Percentiles rank a stretch among this genome's conserved stretches.
These are phyloP conservation scores for Steinernema feltiae DNA, from an alignment of 1,140 invertebrate species.

Conservation along the genomic window DNA sequence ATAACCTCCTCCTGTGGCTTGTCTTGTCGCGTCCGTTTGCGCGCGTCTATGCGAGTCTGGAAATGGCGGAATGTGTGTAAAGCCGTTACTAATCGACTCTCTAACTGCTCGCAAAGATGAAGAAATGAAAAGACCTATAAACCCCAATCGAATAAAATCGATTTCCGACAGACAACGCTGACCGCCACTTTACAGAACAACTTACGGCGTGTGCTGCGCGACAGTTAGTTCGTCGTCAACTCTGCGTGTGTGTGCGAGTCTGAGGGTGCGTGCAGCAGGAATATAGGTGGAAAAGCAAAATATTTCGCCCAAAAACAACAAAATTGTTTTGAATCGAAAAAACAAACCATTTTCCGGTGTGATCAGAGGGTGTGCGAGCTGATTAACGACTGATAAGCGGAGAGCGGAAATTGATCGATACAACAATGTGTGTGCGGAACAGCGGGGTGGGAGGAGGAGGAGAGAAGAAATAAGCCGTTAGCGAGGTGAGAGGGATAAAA, in stretches of 20 bases:
- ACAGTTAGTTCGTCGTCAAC: too few relatives aligned
- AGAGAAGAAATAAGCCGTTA: background rate
- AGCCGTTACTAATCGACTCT: background rate
- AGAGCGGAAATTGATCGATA: conserved; percentile 1
- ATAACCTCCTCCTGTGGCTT: too few relatives aligned
- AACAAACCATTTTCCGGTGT: background rate
- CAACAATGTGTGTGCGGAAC: background rate
- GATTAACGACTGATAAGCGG: background rate
- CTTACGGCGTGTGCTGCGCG: too few relatives aligned
- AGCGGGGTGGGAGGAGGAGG: background rate
- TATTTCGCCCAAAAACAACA: background rate
- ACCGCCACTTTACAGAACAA: too few relatives aligned
- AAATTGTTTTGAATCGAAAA: background rate
- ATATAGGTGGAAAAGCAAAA: too few relatives aligned
- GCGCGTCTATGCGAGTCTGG: background rate
- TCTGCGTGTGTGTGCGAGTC: too few relatives aligned
- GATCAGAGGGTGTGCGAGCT: background rate
- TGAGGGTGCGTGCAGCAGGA: too few relatives aligned
- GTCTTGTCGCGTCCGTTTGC: too few relatives aligned
- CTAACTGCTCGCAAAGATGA: background rate
- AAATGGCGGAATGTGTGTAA: background rate
- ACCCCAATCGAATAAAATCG: conserved; percentile 2
- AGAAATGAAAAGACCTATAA: conserved; percentile 9
- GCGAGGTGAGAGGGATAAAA: conserved; percentile 11
- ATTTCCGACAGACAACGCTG: background rate